Evolutionary conservation across 2,113 vertebrate species (phyloP), one percentile per base, ranked within the genome.

Genomic region (Nipponia nippon): DNA sequence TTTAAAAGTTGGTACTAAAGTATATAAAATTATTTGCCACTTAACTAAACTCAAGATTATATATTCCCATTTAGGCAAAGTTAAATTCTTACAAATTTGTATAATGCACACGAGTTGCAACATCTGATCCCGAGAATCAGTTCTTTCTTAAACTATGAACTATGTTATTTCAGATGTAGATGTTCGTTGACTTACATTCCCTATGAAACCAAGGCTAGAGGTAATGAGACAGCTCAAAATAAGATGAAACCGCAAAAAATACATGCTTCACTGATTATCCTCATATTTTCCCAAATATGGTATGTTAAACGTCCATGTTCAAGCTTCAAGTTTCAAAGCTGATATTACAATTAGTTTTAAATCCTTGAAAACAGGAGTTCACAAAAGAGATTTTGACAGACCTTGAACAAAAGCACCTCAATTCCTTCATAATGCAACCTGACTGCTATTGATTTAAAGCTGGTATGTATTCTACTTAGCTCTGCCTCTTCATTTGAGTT

Each of bases 391-490:
- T 40, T 65, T 67, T 40, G 50, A 47, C n/a, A 87, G 61, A 82
- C 61, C 53, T 55, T 83, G 52, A 90, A 56, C 55, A 77, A 27
- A 13, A 72, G 30, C 21, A 80, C 9, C n/a, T 83, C 61, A 67
- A 23, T 13, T 72, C 19, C 38, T 66, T 47, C 40, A 25, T 52
- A 93, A 93, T 53, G 44, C 52, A 89, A 56, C 13, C 36, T 49
- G 90, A 78, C 59, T 73, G 50, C 30, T 87, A 89, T 61, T 53
- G 91, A 95, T 95, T 94, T 66, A 63, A 55, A 55, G 42, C 70
- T 85, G 70, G 23, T 90, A 53, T 40, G 53, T 50, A 94, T 93
- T 95, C 84, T 30, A 20, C 46, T 83, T 80, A 53, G 61, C 29
- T 76, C 70, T 87, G 46, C 55, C 29, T 93, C 58, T 63, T 81